These are phyloP conservation scores for Mormyrus iriodes DNA, from an alignment of 2,113 vertebrate genomes.

Conservation along the genomic window DNA sequence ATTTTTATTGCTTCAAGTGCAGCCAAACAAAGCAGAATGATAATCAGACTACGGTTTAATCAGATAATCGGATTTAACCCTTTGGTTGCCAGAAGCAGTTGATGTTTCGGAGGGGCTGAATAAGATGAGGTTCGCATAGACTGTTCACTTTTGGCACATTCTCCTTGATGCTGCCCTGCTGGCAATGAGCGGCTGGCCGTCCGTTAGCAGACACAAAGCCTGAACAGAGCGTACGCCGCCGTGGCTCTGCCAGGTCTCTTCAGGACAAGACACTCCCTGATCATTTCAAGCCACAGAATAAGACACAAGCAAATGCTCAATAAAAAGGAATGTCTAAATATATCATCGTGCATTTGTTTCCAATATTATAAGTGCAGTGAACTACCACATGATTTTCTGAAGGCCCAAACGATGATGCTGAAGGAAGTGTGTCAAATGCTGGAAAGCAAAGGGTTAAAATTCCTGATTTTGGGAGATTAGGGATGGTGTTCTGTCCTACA, in stretches of 20 bases:
- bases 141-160: neutral
- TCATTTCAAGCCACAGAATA: neutral
- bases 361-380: neutral
- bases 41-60: neutral
- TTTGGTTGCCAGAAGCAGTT: constrained; percentile 23
- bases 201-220: neutral
- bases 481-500: neutral
- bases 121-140: neutral
- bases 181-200: neutral
- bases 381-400: neutral
- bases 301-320: neutral
- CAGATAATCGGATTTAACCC: constrained; percentile 19
- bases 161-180: neutral
- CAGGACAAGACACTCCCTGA: neutral
- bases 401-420: neutral
- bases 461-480: neutral
- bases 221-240: neutral
- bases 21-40: constrained; percentile 1
- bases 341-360: neutral
- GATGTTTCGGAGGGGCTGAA: neutral
- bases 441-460: constrained; percentile 28
- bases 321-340: neutral
- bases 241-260: neutral
- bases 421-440: neutral
- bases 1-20: constrained; percentile 4